Percentiles rank a stretch among this genome's conserved stretches.
Evolutionary conservation across 1,140 invertebrate species (phyloP).

Genomic region (Zaprionus camerounensis): DNA sequence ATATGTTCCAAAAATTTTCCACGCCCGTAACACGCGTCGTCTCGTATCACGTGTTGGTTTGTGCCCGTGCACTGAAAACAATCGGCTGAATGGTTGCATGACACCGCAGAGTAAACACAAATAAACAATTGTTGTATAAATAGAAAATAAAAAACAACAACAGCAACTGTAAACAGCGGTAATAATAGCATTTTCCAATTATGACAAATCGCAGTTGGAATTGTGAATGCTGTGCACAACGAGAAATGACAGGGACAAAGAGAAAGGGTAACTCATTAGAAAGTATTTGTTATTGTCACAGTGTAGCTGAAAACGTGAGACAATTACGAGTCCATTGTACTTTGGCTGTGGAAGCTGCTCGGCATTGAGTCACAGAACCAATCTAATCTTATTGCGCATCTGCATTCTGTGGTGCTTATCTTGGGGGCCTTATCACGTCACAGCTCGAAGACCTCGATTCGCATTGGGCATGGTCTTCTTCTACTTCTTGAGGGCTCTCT

Average conservation of each 20-base stretch:
- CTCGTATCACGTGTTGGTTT: background rate
- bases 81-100: background rate
- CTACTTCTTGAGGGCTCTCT: conserved; percentile 12
- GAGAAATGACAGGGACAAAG: background rate
- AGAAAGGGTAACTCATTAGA: no score
- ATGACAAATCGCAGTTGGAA: conserved; percentile 1
- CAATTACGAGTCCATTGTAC: conserved; percentile 3
- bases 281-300: background rate
- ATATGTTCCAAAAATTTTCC: conserved; percentile 12
- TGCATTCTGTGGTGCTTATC: conserved; percentile 20
- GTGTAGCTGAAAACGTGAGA: conserved; percentile 27
- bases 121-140: conserved; percentile 10
- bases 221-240: background rate
- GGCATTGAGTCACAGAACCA: conserved; percentile 33
- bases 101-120: background rate
- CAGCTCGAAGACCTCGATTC: conserved; percentile 24
- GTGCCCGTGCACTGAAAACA: background rate
- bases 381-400: conserved; percentile 28
- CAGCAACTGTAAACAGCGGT: background rate
- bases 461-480: background rate
- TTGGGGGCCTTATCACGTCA: conserved; percentile 13
- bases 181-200: conserved; percentile 1
- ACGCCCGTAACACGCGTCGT: background rate
- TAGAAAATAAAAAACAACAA: background rate
- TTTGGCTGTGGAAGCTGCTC: conserved; percentile 15